phyloP scores from a whole-genome alignment of 23 tunicate species.

The Pegea sp. region DNA sequence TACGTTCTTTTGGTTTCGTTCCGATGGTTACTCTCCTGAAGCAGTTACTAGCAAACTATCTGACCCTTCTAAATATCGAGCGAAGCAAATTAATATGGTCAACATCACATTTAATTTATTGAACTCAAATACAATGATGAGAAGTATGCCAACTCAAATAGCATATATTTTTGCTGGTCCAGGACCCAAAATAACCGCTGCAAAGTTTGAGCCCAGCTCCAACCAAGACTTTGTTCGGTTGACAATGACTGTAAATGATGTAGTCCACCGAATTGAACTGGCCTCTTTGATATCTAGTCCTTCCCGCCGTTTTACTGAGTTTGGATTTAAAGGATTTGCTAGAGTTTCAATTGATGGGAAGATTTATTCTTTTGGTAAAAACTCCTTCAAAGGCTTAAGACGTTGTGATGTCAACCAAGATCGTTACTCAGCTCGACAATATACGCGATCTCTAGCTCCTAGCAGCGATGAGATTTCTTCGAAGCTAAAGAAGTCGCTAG shows the following conservation, averaged over 20 bases:
- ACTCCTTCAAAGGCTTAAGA: too few species aligned
- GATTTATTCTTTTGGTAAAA: too few species aligned
- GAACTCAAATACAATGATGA: not conserved
- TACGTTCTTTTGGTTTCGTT: slow-evolving; percentile 40
- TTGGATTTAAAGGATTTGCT: slow-evolving; percentile 46
- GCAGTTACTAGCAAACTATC: slow-evolving; percentile 9
- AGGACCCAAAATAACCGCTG: slow-evolving; percentile 5
- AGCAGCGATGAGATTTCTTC: too few species aligned
- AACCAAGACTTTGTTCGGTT: slow-evolving; percentile 2
- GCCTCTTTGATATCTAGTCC: slow-evolving; percentile 9
- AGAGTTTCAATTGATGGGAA: too few species aligned
- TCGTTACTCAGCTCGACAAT: too few species aligned
- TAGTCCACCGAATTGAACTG: slow-evolving; percentile 5
- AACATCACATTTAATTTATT: slow-evolving; percentile 7
- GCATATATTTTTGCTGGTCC: slow-evolving; percentile 36
- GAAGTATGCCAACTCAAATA: slow-evolving; percentile 17
- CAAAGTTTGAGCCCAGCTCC: slow-evolving; percentile 1
- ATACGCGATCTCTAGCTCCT: too few species aligned
- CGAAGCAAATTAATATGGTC: slow-evolving; percentile 7
- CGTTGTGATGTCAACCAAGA: too few species aligned
- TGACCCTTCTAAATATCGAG: slow-evolving; percentile 4
- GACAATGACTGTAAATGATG: slow-evolving; percentile 5
- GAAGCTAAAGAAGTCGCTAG: too few species aligned
- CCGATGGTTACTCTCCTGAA: slow-evolving; percentile 23
- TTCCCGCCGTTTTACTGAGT: slow-evolving; percentile 1